A percentile compares a stretch with the other conserved stretches of the same genome.
Conservation (phyloP, 2,113 vertebrate species). For the Rhegmatorhina hoffmannsi region DNA sequence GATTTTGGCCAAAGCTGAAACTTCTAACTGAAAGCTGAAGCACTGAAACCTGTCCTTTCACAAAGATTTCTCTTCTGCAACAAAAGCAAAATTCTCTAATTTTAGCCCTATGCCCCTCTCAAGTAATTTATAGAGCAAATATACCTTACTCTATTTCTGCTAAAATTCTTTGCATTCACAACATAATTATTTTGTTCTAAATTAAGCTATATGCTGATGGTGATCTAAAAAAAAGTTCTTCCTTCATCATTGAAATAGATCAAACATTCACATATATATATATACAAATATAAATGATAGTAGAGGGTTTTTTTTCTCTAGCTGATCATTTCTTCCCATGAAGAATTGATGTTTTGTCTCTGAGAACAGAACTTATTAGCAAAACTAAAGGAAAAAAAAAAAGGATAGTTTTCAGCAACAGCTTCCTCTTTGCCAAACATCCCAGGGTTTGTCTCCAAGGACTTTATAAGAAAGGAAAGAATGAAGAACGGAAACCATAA, state of each 20-base stretch:
- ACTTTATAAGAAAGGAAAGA: conserved; percentile 76
- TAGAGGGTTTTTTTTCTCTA: conserved; percentile 13
- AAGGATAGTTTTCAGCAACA: conserved; percentile 75
- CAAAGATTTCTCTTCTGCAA: not conserved
- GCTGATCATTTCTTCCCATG: conserved; percentile 33
- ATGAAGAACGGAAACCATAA: conserved; percentile 81
- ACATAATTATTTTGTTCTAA: conserved; percentile 39
- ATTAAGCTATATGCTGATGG: conserved; percentile 23
- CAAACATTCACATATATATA: not conserved
- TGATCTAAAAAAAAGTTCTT: not conserved
- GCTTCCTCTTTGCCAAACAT: conserved; percentile 72
- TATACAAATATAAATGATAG: not conserved
- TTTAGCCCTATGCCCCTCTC: not conserved
- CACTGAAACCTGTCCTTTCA: not conserved
- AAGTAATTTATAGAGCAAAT: conserved; percentile 12
- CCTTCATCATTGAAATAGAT: conserved; percentile 8
- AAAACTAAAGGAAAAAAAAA: conserved; percentile 49
- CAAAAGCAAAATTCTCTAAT: not conserved
- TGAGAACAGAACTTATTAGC: conserved; percentile 74
- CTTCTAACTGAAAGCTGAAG: not conserved
- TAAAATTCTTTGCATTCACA: conserved; percentile 38
- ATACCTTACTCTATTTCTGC: not conserved
- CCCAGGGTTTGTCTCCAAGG: conserved; percentile 75
- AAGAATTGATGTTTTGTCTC: conserved; percentile 61
- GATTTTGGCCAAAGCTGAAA: conserved; percentile 5